Evolutionary conservation across 1,140 invertebrate species (phyloP).

Genomic region (Pissodes strobi): DNA sequence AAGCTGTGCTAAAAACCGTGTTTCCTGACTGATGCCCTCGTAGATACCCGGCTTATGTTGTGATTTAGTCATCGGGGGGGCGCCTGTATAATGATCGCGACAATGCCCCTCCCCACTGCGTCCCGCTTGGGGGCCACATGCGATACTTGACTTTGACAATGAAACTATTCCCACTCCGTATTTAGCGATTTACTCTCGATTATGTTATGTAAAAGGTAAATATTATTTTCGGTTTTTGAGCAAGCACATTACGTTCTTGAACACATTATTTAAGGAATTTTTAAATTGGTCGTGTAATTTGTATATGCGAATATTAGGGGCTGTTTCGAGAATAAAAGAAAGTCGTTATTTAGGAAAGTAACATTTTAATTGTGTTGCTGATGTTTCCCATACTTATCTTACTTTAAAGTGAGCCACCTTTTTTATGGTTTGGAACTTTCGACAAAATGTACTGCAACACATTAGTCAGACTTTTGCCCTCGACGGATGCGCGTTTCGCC

Average conservation of each 20-base stretch:
- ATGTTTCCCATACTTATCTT: too few relatives aligned
- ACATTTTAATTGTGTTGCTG: too few relatives aligned
- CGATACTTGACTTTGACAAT: slow-evolving; percentile 41
- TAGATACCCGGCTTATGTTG: slow-evolving; percentile 35
- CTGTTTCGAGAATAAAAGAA: too few relatives aligned
- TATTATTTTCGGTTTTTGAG: slow-evolving; percentile 11
- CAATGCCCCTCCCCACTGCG: slow-evolving; percentile 26
- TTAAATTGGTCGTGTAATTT: too few relatives aligned
- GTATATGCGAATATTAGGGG: too few relatives aligned
- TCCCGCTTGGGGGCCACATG: slow-evolving; percentile 30
- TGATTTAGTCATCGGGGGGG: slow-evolving; percentile 35
- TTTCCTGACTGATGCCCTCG: slow-evolving; percentile 29
- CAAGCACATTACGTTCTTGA: not conserved
- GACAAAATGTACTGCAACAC: too few relatives aligned
- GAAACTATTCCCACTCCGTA: slow-evolving; percentile 17
- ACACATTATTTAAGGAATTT: not conserved
- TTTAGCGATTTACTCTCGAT: not conserved
- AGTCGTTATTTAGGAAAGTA: too few relatives aligned
- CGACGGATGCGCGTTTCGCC: too few relatives aligned
- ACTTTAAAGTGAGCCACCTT: too few relatives aligned
- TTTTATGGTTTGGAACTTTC: too few relatives aligned
- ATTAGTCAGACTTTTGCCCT: too few relatives aligned
- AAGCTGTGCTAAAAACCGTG: slow-evolving; percentile 29
- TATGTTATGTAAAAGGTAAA: not conserved
- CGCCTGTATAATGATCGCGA: slow-evolving; percentile 37